A percentile compares a stretch with the other conserved stretches of the same genome.
Evolutionary conservation across 2,113 vertebrate genomes (phyloP).

Genomic region (Oceanodroma tethys): DNA sequence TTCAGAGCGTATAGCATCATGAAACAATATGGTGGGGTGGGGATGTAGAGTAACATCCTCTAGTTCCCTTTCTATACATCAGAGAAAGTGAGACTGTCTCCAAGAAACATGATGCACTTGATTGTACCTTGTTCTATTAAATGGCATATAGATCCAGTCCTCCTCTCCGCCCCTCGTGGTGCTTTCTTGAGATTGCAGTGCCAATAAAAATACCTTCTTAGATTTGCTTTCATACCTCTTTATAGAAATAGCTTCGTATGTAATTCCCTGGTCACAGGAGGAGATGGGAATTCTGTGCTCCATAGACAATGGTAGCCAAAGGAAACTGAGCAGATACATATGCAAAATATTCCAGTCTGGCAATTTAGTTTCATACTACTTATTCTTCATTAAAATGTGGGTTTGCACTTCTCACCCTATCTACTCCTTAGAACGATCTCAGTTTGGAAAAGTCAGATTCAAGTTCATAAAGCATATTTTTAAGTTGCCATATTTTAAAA

Average conservation of each 20-base stretch:
- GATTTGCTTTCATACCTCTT: not conserved
- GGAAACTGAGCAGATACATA: not conserved
- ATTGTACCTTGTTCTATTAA: not conserved
- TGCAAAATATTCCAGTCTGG: not conserved
- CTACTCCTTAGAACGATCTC: not conserved
- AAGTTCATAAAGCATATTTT: constrained; percentile 22
- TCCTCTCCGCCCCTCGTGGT: not conserved
- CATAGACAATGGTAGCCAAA: not conserved
- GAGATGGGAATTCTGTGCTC: not conserved
- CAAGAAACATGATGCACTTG: rapidly evolving
- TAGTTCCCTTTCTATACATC: not conserved
- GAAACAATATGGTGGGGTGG: not conserved
- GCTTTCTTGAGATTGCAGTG: not conserved
- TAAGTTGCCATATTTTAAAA: constrained; percentile 34
- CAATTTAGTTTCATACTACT: not conserved
- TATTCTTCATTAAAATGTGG: not conserved
- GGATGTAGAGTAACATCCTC: not conserved
- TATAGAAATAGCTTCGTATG: not conserved
- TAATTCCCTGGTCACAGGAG: not conserved
- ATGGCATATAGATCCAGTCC: too few relatives aligned
- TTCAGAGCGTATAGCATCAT: not conserved
- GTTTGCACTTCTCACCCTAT: not conserved
- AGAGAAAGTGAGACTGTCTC: not conserved
- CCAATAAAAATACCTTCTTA: not conserved
- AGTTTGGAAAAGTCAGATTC: not conserved